Evolutionary conservation across 2,888 invertebrate species (phyloP).

Genomic region (Melolontha melolontha): DNA sequence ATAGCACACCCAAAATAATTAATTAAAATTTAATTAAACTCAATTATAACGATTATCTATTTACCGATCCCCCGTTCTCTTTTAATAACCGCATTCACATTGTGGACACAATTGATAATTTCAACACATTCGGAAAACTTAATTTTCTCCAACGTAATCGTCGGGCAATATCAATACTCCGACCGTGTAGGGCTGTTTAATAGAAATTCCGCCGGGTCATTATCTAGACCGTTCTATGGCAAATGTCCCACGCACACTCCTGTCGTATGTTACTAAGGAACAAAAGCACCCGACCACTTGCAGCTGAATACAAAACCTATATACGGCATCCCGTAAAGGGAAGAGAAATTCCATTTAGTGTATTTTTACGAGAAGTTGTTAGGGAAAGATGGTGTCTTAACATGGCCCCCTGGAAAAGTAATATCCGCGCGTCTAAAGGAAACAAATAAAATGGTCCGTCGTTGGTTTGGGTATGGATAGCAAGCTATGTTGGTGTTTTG

Average conservation of each 20-base stretch:
- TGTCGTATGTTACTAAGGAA: not conserved
- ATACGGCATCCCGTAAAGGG: not conserved
- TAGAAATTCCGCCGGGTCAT: slow-evolving; percentile 33
- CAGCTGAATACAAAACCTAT: not conserved
- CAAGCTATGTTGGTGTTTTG: too few relatives aligned
- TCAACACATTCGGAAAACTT: slow-evolving; percentile 1
- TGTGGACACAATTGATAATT: too few relatives aligned
- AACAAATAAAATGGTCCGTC: slow-evolving; percentile 56
- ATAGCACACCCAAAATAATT: too few relatives aligned
- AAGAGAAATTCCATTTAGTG: slow-evolving; percentile 50
- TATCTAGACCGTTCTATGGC: slow-evolving; percentile 24
- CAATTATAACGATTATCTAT: too few relatives aligned
- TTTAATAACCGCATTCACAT: too few relatives aligned
- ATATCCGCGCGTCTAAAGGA: slow-evolving; percentile 52
- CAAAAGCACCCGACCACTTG: not conserved
- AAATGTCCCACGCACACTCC: not conserved
- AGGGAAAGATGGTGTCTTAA: slow-evolving; percentile 53
- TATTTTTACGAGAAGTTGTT: slow-evolving; percentile 56
- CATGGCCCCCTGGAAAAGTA: slow-evolving; percentile 53
- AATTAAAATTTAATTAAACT: too few relatives aligned
- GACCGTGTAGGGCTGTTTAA: slow-evolving; percentile 1
- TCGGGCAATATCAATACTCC: slow-evolving; percentile 2
- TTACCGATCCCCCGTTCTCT: too few relatives aligned
- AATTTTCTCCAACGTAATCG: slow-evolving; percentile 1
- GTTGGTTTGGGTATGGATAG: not conserved